A percentile compares a stretch with the other conserved stretches of the same genome.
Evolutionary conservation across 1,140 invertebrate species (phyloP).

Genomic region (Drosophila rufa): DNA sequence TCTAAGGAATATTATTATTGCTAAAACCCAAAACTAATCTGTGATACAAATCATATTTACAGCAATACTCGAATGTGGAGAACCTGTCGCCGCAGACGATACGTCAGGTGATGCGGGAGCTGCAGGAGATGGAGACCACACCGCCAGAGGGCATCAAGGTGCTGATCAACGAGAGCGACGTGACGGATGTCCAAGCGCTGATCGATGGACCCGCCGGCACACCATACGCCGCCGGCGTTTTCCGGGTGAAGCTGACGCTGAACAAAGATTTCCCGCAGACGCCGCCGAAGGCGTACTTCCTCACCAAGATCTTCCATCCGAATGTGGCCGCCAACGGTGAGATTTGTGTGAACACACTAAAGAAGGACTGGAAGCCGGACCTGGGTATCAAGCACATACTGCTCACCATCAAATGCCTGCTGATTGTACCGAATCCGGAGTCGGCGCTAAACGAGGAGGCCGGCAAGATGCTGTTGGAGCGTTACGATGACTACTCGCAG

Average conservation of each 20-base stretch:
- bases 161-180: constrained; percentile 94
- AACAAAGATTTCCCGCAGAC: constrained; percentile 97
- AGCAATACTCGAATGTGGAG: constrained; percentile 94
- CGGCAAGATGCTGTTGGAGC: constrained; percentile 94
- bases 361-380: constrained; percentile 98
- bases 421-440: constrained; percentile 97
- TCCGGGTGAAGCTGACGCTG: constrained; percentile 95
- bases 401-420: constrained; percentile 95
- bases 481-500: constrained; percentile 96
- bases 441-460: constrained; percentile 97
- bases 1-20: too few species aligned
- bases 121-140: constrained; percentile 90
- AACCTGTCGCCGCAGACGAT: constrained; percentile 97
- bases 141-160: constrained; percentile 96
- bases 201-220: constrained; percentile 96
- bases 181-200: constrained; percentile 96
- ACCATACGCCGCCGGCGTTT: constrained; percentile 93
- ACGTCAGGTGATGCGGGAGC: constrained; percentile 92
- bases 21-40: constrained; percentile 1
- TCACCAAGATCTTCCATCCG: constrained; percentile 99
- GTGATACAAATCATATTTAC: neutral
- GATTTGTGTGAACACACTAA: constrained; percentile 98
- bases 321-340: constrained; percentile 97
- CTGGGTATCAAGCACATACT: constrained; percentile 98
- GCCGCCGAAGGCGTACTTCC: constrained; percentile 97